phyloP scores from a whole-genome alignment of 2,797 vertebrate species.

The Intellagama lesueurii region DNA sequence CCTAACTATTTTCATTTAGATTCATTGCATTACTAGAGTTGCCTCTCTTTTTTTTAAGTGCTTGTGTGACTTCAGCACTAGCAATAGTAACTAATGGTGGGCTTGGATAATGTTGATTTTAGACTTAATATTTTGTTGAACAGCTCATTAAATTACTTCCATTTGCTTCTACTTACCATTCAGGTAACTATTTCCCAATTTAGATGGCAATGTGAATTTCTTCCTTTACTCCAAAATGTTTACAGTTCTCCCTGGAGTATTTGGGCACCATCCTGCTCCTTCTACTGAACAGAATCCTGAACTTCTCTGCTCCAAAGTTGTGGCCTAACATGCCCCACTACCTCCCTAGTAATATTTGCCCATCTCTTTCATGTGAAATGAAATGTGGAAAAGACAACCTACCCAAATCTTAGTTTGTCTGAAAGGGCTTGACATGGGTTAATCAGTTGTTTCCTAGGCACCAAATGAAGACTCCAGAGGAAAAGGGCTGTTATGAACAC shows the following conservation, averaged over 20 bases:
- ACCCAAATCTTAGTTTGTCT: not conserved
- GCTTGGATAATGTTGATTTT: no score
- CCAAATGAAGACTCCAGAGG: not conserved
- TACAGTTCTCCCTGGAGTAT: not conserved
- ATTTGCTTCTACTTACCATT: no score
- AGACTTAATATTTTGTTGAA: no score
- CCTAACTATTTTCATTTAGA: not conserved
- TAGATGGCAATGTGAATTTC: not conserved
- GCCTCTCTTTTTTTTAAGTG: no score
- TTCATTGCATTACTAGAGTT: no score
- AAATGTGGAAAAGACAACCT: not conserved
- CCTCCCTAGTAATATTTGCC: not conserved
- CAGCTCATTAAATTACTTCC: no score
- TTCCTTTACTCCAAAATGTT: not conserved
- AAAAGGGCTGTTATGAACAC: not conserved
- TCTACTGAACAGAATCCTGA: not conserved
- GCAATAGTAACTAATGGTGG: no score
- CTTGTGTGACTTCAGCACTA: no score
- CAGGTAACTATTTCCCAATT: no score
- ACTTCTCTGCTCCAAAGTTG: not conserved
- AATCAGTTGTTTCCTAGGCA: not conserved
- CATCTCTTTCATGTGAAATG: not conserved
- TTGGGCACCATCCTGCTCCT: not conserved
- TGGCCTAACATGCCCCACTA: not conserved
- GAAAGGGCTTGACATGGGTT: not conserved